phyloP scores from a whole-genome alignment of 2,888 invertebrate genomes.

The Cacoxenus indagator region DNA sequence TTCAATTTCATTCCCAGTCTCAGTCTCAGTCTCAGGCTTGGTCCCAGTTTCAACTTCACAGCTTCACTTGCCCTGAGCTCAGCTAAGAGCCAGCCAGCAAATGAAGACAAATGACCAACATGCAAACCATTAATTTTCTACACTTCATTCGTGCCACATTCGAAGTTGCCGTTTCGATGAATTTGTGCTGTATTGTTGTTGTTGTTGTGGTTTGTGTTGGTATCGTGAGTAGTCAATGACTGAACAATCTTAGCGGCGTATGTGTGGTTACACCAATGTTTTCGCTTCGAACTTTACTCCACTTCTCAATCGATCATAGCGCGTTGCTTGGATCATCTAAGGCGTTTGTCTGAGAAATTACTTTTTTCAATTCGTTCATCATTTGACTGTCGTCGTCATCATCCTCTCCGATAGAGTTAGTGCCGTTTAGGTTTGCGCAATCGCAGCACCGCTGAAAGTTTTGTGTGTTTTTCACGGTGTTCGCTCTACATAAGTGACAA shows the following conservation, averaged over 20 bases:
- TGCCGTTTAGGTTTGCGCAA: no score
- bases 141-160: slow-evolving; percentile 43
- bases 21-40: slow-evolving; percentile 2
- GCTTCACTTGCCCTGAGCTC: background rate
- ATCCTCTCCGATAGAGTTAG: background rate
- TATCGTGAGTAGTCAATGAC: slow-evolving; percentile 9
- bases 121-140: slow-evolving; percentile 68
- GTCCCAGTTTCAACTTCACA: slow-evolving; percentile 18
- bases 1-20: background rate
- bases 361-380: slow-evolving; percentile 32
- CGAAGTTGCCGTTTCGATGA: background rate
- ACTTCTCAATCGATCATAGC: no score
- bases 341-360: slow-evolving; percentile 58
- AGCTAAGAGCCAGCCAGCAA: slow-evolving; percentile 42
- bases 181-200: no score
- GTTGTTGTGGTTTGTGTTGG: background rate
- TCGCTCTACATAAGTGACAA: no score
- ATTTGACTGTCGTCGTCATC: slow-evolving; percentile 15
- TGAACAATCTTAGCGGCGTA: slow-evolving; percentile 27
- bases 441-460: no score
- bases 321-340: slow-evolving; percentile 22
- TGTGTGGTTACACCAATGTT: slow-evolving; percentile 20
- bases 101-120: slow-evolving; percentile 69
- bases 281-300: no score
- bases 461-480: no score